These are phyloP conservation scores for Cryptops parisi DNA, from an alignment of 2,888 invertebrate genomes.

Conservation along the genomic window DNA sequence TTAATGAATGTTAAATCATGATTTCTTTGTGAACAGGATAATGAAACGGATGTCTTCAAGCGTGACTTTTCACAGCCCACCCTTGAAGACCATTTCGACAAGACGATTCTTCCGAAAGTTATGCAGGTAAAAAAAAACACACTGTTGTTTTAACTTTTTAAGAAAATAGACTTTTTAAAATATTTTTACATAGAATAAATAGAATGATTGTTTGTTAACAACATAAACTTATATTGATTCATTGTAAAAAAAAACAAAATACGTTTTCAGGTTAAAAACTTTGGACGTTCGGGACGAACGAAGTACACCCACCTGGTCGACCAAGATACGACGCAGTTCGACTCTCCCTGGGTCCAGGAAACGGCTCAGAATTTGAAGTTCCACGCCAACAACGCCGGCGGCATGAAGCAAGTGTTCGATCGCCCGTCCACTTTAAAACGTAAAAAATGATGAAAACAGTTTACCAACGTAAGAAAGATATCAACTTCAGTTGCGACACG, in stretches of 20 bases:
- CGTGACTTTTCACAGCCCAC: constrained; percentile 92
- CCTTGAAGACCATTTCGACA: constrained; percentile 97
- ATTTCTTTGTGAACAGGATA: constrained; percentile 42
- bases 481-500: too few species aligned
- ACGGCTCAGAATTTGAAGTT: constrained; percentile 77
- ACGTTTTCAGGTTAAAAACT: constrained; percentile 81
- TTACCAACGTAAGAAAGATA: too few species aligned
- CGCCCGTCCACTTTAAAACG: constrained; percentile 47
- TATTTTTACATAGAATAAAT: constrained; percentile 1
- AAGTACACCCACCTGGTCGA: constrained; percentile 99
- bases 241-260: too few species aligned
- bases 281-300: constrained; percentile 94
- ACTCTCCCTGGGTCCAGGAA: constrained; percentile 93
- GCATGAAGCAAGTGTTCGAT: constrained; percentile 83
- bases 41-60: constrained; percentile 77
- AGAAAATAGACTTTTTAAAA: not conserved
- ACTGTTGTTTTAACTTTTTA: too few species aligned
- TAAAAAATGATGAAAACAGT: constrained; percentile 6
- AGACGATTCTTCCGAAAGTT: constrained; percentile 94
- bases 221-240: too few species aligned
- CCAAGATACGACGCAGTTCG: constrained; percentile 96
- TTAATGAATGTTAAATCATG: too few species aligned
- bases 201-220: constrained; percentile 8
- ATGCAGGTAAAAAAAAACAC: constrained; percentile 83
- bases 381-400: constrained; percentile 73